phyloP scores from a whole-genome alignment of 2,113 vertebrate genomes.

The Pachycephala philippinensis region DNA sequence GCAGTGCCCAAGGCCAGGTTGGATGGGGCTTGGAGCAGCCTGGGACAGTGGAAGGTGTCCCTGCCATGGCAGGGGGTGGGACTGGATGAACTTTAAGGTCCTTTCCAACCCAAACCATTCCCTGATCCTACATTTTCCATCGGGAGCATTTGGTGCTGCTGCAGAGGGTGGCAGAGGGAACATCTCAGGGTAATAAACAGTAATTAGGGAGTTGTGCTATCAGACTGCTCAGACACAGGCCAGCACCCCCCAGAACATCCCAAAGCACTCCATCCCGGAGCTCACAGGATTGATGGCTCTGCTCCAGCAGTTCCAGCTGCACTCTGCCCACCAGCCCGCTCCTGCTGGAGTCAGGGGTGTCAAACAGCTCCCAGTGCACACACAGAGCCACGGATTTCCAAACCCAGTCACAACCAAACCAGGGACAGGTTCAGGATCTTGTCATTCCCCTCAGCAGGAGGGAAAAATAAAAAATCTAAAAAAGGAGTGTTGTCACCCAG shows the following conservation, averaged over 20 bases:
- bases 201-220: not conserved
- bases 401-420: not conserved
- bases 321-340: not conserved
- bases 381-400: not conserved
- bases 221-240: not conserved
- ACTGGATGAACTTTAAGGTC: rapidly evolving
- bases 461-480: not conserved
- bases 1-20: rapidly evolving
- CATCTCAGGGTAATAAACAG: not conserved
- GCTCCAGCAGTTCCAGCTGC: not conserved
- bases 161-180: not conserved
- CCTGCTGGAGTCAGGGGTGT: not conserved
- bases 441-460: not conserved
- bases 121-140: not conserved
- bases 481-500: not conserved
- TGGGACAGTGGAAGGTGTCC: not conserved
- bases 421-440: not conserved
- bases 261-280: not conserved
- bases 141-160: not conserved
- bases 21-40: rapidly evolving
- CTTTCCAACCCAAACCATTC: not conserved
- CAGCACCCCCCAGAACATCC: not conserved
- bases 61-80: not conserved
- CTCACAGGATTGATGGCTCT: rapidly evolving
- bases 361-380: not conserved